A percentile compares a stretch with the other conserved stretches of the same genome.
Conservation (phyloP, 2,113 vertebrate species). For the Sardina pilchardus region DNA sequence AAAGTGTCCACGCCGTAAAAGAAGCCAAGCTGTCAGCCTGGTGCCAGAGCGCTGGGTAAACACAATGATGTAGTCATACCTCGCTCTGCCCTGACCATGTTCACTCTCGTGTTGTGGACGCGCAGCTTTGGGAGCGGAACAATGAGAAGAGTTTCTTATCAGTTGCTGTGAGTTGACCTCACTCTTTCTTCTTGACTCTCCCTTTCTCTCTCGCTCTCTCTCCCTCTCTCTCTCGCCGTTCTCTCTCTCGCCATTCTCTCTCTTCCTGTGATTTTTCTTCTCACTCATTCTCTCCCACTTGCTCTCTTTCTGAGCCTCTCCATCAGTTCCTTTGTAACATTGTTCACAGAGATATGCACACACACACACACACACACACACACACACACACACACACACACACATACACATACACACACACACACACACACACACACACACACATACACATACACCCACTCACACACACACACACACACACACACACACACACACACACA, state of each 20-base stretch:
- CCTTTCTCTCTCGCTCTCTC: not conserved
- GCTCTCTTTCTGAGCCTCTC: not conserved
- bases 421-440: not conserved
- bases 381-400: constrained; percentile 41
- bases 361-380: constrained; percentile 23
- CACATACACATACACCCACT: constrained; percentile 8
- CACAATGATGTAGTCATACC: constrained; percentile 18
- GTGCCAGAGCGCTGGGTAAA: not conserved
- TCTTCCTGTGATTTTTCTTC: not conserved
- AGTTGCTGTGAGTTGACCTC: not conserved
- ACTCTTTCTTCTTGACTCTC: not conserved
- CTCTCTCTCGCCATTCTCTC: not conserved
- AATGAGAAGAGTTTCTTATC: not conserved
- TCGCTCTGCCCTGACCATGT: not conserved
- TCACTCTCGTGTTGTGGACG: not conserved
- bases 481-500: constrained; percentile 26
- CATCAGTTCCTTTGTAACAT: constrained; percentile 38
- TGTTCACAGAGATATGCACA: constrained; percentile 42
- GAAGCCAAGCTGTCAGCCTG: not conserved
- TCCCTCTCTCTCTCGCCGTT: not conserved
- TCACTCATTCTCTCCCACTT: constrained; percentile 2
- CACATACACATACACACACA: not conserved
- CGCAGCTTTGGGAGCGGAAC: not conserved
- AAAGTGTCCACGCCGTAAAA: constrained; percentile 5
- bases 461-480: constrained; percentile 7